phyloP scores from a whole-genome alignment of 2,888 invertebrate genomes.

The Dicranocentrus wangi region DNA sequence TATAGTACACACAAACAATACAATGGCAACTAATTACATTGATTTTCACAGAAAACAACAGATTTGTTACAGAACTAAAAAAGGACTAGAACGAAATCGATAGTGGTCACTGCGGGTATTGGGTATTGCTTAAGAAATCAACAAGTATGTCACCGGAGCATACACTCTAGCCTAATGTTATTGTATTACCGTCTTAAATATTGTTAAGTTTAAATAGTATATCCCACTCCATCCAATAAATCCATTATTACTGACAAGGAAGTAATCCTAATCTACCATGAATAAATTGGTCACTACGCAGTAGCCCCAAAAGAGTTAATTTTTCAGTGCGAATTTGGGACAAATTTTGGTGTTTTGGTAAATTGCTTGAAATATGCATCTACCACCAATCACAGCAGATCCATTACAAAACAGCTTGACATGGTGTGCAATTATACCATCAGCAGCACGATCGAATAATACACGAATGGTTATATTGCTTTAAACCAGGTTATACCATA shows the following conservation, averaged over 20 bases:
- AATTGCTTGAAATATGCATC: background rate
- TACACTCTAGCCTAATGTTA: no score
- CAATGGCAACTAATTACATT: background rate
- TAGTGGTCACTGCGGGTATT: background rate
- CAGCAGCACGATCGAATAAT: background rate
- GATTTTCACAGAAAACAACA: constrained; percentile 4
- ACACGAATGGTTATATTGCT: background rate
- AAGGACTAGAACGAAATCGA: constrained; percentile 13
- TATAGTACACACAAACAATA: background rate
- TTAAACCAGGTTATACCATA: background rate
- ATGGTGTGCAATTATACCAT: background rate
- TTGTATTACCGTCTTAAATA: no score
- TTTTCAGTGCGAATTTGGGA: no score
- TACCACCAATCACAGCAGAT: no score
- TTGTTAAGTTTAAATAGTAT: no score
- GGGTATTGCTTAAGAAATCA: background rate
- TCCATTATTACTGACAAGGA: no score
- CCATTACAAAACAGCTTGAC: background rate
- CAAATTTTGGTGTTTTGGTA: background rate
- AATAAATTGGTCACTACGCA: no score
- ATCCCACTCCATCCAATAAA: no score
- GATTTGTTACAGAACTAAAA: constrained; percentile 19
- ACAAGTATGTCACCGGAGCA: no score
- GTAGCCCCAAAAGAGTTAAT: no score
- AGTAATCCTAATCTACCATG: no score